These are phyloP conservation scores for Sclerurus mexicanus DNA, from an alignment of 2,113 vertebrate species.

Conservation along the genomic window DNA sequence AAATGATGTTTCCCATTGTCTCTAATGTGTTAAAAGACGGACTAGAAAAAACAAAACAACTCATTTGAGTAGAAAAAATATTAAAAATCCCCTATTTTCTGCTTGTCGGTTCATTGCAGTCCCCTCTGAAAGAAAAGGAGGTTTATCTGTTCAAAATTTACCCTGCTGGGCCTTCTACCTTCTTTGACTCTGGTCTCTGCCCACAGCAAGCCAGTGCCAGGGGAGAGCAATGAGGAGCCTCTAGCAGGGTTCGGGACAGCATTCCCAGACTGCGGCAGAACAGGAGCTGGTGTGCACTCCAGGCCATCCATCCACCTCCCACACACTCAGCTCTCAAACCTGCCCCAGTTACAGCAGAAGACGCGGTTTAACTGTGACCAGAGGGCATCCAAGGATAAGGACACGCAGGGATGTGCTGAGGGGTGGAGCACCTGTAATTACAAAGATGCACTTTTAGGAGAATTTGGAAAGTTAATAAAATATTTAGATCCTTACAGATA, in stretches of 20 bases:
- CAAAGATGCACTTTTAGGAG: neutral
- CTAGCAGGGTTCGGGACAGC: neutral
- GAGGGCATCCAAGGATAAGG: neutral
- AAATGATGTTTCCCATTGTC: neutral
- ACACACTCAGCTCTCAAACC: neutral
- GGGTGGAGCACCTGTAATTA: neutral
- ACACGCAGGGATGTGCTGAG: neutral
- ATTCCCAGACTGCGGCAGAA: neutral
- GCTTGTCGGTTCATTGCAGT: neutral
- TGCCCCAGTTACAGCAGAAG: neutral
- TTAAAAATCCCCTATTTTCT: neutral
- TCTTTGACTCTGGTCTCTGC: neutral
- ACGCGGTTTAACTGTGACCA: neutral
- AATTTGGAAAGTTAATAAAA: neutral
- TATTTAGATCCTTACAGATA: neutral
- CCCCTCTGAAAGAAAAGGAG: neutral
- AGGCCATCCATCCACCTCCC: neutral
- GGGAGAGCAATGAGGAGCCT: too few species aligned
- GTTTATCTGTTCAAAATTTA: neutral
- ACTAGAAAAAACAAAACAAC: neutral
- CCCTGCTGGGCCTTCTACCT: neutral
- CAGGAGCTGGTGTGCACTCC: neutral
- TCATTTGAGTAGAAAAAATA: neutral
- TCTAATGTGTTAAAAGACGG: neutral
- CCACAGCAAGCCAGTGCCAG: too few species aligned